Evolutionary conservation across 2,797 vertebrate genomes (phyloP).

Genomic region (Pantherophis alleghaniensis): DNA sequence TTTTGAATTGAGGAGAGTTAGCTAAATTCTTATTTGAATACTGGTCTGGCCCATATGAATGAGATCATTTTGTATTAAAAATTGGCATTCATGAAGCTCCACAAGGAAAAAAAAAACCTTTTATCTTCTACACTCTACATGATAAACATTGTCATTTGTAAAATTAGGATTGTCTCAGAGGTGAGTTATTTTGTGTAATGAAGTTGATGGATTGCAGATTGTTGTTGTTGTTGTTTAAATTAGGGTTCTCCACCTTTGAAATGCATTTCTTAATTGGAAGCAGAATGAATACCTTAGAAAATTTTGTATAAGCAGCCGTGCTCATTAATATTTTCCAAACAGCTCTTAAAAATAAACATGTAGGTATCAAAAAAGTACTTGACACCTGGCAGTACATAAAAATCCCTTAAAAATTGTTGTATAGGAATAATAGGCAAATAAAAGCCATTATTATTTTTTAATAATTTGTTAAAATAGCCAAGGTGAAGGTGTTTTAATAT

Average conservation of each 20-base stretch:
- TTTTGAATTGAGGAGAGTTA: background rate
- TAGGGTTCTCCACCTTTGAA: constrained; percentile 51
- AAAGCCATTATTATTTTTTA: constrained; percentile 53
- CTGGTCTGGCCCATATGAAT: background rate
- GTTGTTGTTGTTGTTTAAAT: constrained; percentile 50
- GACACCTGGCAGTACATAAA: constrained; percentile 56
- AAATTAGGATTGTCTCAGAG: constrained; percentile 36
- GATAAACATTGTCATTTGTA: constrained; percentile 37
- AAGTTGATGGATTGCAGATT: constrained; percentile 33
- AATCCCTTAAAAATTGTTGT: constrained; percentile 40
- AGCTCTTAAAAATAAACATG: constrained; percentile 67
- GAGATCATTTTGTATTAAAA: background rate
- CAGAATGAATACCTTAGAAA: constrained; percentile 57
- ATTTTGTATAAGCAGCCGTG: constrained; percentile 52
- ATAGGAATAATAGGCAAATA: constrained; percentile 47
- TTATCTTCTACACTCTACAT: constrained; percentile 22
- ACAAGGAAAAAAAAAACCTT: constrained; percentile 21
- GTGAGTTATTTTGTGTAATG: constrained; percentile 42
- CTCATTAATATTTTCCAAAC: constrained; percentile 60
- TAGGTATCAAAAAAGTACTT: constrained; percentile 62
- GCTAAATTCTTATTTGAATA: background rate
- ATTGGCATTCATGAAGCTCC: constrained; percentile 13
- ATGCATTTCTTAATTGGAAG: constrained; percentile 53
- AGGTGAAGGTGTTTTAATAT: constrained; percentile 59
- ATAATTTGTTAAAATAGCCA: constrained; percentile 57